Evolutionary conservation across 2,888 invertebrate genomes (phyloP), one percentile per base, ranked within the genome.

Genomic region (Ennomos fuscantarius): DNA sequence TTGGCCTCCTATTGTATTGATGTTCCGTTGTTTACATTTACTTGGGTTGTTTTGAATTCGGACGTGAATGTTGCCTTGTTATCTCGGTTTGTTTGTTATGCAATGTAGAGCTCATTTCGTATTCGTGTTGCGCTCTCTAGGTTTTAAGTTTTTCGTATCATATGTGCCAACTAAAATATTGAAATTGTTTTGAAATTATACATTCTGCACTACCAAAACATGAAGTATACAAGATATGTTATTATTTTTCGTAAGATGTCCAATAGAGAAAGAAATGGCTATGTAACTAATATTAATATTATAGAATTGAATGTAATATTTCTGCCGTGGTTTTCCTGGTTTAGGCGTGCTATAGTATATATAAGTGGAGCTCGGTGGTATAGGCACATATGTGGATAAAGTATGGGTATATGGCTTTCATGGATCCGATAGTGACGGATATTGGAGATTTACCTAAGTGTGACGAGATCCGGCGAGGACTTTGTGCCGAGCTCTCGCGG

Each of bases 391-490:
- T 75, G 72, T 79, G 24, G 5, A 35, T 24, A 45, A 76, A 72
- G 74, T 74, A 69, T 69, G 72, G 69, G 73, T 59, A 58, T 58
- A 60, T 78, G 75, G 73, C 74, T 79, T 79, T 81, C 78, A 69
- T 69, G 76, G 76, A 82, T 79, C 74, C 78, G 82, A 82, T 83
- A 80, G 79, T 74, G 74, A 73, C 82, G 87, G 87, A 87, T 87
- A 87, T 88, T 86, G 84, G 79, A 85, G 87, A 87, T 89, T 87
- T 87, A 85, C 81, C 82, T 84, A 86, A 87, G 83, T 84, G 83
- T 86, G 80, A 81, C 79, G 80, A 82, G 82, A 87, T 85, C 84
- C 84, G 80, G 74, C 66, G 74, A 78, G 82, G 81, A 82, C 80
- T 85, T 84, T 82, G 77, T 82, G 76, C 75, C 73, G 73, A 81